phyloP scores from a whole-genome alignment of 2,797 vertebrate genomes.

The Arrhamphus sclerolepis region DNA sequence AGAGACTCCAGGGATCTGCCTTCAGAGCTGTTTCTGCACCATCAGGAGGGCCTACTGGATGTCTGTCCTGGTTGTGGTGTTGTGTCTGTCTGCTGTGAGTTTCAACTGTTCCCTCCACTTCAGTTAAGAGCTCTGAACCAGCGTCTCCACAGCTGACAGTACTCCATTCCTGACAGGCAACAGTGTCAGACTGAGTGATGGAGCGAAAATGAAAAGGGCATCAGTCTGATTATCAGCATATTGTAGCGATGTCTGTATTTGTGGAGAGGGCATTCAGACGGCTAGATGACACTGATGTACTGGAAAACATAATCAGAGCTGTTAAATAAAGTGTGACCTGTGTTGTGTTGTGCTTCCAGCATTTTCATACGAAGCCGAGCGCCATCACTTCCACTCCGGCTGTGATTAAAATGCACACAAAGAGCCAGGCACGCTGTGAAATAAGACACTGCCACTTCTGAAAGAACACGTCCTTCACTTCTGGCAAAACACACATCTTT shows the following conservation, averaged over 20 bases:
- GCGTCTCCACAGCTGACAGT: too few species aligned
- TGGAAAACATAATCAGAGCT: conserved; percentile 1
- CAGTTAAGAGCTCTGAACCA: too few species aligned
- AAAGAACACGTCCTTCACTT: conserved; percentile 38
- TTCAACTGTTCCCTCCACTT: too few species aligned
- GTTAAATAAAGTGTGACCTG: conserved; percentile 8
- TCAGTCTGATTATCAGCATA: background rate
- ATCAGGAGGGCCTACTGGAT: too few species aligned
- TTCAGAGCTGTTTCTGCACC: too few species aligned
- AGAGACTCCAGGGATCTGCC: too few species aligned
- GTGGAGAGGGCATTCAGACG: too few species aligned
- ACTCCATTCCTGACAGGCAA: too few species aligned
- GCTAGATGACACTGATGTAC: background rate
- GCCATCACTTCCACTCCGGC: conserved; percentile 3
- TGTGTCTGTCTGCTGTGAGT: too few species aligned
- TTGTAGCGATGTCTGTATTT: too few species aligned
- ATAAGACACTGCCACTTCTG: conserved; percentile 20
- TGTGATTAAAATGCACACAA: conserved; percentile 34
- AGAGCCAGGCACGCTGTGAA: conserved; percentile 28
- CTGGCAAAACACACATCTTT: conserved; percentile 18
- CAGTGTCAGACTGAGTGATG: background rate
- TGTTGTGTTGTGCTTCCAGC: background rate
- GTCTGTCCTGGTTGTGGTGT: too few species aligned
- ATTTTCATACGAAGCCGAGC: conserved; percentile 5
- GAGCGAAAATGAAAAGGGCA: background rate